Percentiles rank a stretch among this genome's conserved stretches.
These are phyloP conservation scores for Chrysemys picta DNA, from an alignment of 2,113 vertebrate species.

Conservation along the genomic window DNA sequence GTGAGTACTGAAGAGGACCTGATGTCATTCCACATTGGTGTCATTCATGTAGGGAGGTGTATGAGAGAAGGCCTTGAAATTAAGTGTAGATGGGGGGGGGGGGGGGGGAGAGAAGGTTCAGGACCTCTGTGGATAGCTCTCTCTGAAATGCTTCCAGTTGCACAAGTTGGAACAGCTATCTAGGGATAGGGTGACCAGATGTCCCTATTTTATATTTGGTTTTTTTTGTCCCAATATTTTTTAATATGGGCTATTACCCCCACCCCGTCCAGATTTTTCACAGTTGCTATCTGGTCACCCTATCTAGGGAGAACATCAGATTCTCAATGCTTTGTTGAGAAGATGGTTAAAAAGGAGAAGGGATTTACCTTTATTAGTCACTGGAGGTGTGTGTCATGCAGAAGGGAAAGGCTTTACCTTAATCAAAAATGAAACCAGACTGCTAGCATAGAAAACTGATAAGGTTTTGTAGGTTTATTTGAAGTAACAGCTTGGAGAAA, in stretches of 20 bases:
- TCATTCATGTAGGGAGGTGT: neutral
- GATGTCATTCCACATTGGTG: neutral
- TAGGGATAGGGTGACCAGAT: neutral
- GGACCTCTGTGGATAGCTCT: neutral
- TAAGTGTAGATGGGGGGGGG: too few relatives aligned
- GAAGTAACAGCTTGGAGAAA: neutral
- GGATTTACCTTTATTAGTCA: too few relatives aligned
- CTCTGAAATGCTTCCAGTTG: neutral
- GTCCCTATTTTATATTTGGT: too few relatives aligned
- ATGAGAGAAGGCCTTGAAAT: neutral
- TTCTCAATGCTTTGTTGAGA: too few relatives aligned
- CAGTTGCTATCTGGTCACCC: too few relatives aligned
- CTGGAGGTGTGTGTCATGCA: too few relatives aligned
- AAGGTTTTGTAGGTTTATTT: neutral
- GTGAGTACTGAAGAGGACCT: neutral
- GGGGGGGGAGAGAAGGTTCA: neutral
- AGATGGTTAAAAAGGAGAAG: too few relatives aligned
- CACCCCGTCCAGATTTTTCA: too few relatives aligned
- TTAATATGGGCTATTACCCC: too few relatives aligned
- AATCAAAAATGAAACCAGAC: neutral
- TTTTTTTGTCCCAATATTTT: too few relatives aligned
- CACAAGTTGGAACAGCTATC: neutral
- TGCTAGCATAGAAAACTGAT: neutral
- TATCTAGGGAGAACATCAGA: neutral
- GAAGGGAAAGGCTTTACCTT: neutral